Evolutionary conservation across 2,888 invertebrate genomes (phyloP), one percentile per base, ranked within the genome.

Genomic region (Pandemis corylana): DNA sequence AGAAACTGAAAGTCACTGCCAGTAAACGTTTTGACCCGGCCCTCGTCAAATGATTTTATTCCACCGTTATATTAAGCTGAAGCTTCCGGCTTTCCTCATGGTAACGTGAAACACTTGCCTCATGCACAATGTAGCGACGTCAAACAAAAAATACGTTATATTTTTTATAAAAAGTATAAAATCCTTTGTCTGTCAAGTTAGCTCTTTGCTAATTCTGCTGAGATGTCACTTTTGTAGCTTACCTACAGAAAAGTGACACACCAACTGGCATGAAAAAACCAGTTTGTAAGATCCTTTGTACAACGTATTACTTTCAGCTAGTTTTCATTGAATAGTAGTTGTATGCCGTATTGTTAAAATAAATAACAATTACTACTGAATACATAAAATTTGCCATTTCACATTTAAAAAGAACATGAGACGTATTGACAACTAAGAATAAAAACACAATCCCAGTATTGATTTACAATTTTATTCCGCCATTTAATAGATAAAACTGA

Each of bases 1-100:
- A n/a, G 44, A 64, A 73, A 59, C 61, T 67, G 68, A 72, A 73
- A 73, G 64, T 73, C 72, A 73, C 56, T 56, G 72, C 63, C 51
- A 68, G 63, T 63, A 73, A 73, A 63, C 72, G 68, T 68, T 68
- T 61, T 13, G 36, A 46, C 46, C 53, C 20, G 68, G 44, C 64
- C 72, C 56, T 68, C 56, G 64, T 68, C 68, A 68, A 46, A 36
- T 49, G 56, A 68, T 68, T 68, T 72, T 61, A 66, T 66, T 72
- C 62, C 66, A 20, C 36, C 36, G 12, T 42, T 53, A 72, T 68
- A 64, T 63, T 62, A 72, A 56, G 68, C 68, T 12, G 28, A 28
- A 59, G 59, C 10, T 59, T 59, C 59, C 59, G 59, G 59, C 5
- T 59, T 59, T 12, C 28, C 28, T 59, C 28, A 56, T 56, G 53